Conservation (phyloP, 2,113 vertebrate genomes). For the Phoxinus phoxinus region DNA sequence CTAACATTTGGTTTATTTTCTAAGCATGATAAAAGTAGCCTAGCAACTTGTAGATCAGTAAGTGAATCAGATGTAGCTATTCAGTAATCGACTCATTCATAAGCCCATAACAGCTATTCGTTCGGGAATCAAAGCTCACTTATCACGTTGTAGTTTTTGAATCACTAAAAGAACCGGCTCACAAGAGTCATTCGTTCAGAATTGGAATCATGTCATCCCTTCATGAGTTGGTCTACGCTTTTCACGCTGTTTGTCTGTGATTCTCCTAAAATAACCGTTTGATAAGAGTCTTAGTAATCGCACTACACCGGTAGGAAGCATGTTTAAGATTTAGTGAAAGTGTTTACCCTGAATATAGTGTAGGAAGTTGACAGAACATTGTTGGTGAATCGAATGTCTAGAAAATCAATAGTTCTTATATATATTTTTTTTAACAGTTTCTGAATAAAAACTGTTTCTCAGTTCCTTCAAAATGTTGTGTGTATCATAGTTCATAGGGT, state of each 20-base stretch:
- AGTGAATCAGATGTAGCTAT: neutral
- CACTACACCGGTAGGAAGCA: neutral
- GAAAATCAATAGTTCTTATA: neutral
- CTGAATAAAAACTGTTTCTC: neutral
- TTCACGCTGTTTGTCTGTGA: too few species aligned
- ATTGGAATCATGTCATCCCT: too few species aligned
- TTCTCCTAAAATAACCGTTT: too few species aligned
- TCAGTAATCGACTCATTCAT: neutral
- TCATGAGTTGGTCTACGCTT: too few species aligned
- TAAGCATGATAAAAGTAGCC: neutral
- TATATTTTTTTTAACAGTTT: too few species aligned
- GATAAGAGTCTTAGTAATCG: neutral
- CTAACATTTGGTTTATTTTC: neutral
- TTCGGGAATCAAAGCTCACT: neutral
- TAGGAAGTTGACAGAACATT: neutral
- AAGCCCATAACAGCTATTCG: neutral
- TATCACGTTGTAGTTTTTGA: neutral
- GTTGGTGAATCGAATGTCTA: neutral
- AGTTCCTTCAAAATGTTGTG: neutral
- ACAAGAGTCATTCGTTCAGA: neutral
- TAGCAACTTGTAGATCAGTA: neutral
- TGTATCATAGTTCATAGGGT: neutral
- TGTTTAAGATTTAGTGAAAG: neutral
- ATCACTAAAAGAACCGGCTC: slow-evolving; percentile 6
- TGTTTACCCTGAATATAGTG: neutral